A percentile compares a stretch with the other conserved stretches of the same genome.
These are phyloP conservation scores for Seira ritae DNA, from an alignment of 2,888 invertebrate species.

Conservation along the genomic window DNA sequence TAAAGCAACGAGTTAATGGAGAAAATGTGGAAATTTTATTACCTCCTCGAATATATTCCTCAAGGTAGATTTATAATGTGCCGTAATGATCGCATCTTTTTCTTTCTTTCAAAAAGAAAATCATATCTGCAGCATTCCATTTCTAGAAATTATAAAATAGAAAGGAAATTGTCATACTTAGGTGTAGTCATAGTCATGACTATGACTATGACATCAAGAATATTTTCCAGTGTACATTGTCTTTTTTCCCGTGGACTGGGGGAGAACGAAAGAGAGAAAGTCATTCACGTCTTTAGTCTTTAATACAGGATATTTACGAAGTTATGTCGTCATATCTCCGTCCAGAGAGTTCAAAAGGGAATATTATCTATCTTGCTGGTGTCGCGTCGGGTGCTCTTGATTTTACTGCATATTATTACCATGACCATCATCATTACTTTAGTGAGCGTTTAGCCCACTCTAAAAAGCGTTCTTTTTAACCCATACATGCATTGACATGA, in stretches of 20 bases:
- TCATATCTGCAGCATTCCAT: slow-evolving; percentile 4
- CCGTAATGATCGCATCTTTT: slow-evolving; percentile 57
- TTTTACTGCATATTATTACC: slow-evolving; percentile 54
- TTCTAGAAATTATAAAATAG: background rate
- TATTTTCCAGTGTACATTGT: too few relatives aligned
- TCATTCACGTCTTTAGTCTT: background rate
- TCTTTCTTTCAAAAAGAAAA: background rate
- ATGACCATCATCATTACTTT: slow-evolving; percentile 27
- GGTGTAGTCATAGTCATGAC: too few relatives aligned
- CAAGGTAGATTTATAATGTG: slow-evolving; percentile 67
- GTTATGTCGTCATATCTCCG: background rate
- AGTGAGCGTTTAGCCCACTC: background rate
- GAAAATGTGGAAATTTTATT: slow-evolving; percentile 73
- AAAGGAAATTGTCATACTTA: too few relatives aligned
- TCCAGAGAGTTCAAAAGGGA: slow-evolving; percentile 1
- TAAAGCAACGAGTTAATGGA: slow-evolving; percentile 67
- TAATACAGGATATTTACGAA: background rate
- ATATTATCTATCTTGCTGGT: background rate
- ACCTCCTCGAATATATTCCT: slow-evolving; percentile 61
- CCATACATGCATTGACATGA: background rate
- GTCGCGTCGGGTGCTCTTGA: slow-evolving; percentile 22
- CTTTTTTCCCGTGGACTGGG: too few relatives aligned
- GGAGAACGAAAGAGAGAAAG: background rate
- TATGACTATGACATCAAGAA: too few relatives aligned
- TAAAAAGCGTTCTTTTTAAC: slow-evolving; percentile 18